Conservation (phyloP, 2,113 vertebrate species). For the Accipiter virgatus region DNA sequence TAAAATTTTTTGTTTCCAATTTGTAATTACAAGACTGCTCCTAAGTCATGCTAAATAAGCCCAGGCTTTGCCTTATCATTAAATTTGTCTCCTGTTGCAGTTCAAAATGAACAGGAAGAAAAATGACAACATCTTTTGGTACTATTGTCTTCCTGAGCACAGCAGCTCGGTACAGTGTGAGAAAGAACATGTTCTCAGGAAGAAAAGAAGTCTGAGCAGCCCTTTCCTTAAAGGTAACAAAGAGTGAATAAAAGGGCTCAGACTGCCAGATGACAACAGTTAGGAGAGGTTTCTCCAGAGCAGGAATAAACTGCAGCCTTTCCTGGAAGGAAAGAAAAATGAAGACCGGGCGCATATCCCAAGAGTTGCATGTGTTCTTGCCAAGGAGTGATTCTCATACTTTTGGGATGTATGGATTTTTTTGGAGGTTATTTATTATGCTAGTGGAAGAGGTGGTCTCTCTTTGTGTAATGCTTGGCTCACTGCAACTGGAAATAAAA, state of each 20-base stretch:
- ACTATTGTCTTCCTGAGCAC: not conserved
- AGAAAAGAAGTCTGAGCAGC: not conserved
- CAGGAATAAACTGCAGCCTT: not conserved
- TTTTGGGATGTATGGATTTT: not conserved
- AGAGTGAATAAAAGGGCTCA: not conserved
- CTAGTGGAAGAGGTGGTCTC: not conserved
- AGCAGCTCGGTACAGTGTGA: rapidly evolving
- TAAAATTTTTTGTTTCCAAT: not conserved
- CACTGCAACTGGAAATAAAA: not conserved
- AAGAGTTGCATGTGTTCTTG: not conserved
- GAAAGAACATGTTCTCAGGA: not conserved
- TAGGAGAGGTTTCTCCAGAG: not conserved
- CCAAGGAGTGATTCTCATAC: not conserved
- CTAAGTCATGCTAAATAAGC: not conserved
- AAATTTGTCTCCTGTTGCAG: not conserved
- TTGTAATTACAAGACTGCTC: not conserved
- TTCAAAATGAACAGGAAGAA: not conserved
- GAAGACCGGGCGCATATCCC: not conserved
- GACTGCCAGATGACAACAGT: not conserved
- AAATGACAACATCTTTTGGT: not conserved
- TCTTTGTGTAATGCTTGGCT: not conserved
- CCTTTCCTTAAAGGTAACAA: not conserved
- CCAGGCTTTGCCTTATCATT: not conserved
- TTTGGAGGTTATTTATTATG: not conserved
- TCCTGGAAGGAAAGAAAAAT: not conserved